Conservation (phyloP, 2,888 invertebrate species). For the Halictus quadricinctus region DNA sequence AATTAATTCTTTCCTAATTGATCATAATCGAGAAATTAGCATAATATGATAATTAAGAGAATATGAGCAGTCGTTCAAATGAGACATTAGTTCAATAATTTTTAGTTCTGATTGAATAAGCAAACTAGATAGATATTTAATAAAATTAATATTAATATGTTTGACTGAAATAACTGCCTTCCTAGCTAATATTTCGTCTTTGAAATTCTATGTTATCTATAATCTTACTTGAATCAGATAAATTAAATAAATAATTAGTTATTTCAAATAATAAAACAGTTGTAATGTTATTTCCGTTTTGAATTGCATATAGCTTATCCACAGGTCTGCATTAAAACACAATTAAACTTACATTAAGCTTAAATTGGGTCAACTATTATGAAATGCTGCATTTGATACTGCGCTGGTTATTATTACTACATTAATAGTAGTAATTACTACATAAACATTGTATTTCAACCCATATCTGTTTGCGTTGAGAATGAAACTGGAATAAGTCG, state of each 20-base stretch:
- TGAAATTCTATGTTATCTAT: not conserved
- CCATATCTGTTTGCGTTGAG: not conserved
- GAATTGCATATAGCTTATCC: not conserved
- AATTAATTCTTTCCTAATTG: not conserved
- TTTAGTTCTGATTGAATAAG: not conserved
- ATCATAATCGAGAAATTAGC: no score
- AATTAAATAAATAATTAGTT: not conserved
- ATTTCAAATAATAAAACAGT: not conserved
- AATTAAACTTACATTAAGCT: conserved; percentile 1
- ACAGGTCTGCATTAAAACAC: not conserved
- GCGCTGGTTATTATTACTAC: not conserved
- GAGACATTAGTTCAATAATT: not conserved
- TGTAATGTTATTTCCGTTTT: not conserved
- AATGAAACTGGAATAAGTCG: not conserved
- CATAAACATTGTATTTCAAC: not conserved
- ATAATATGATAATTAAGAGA: no score
- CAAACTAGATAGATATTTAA: not conserved
- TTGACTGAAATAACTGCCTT: not conserved
- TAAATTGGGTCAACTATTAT: not conserved
- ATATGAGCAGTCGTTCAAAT: no score
- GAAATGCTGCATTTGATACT: not conserved
- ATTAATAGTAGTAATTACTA: not conserved
- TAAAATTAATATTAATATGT: not conserved
- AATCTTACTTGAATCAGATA: not conserved
- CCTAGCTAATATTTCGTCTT: not conserved